Evolutionary conservation across 2,888 invertebrate species (phyloP).

Genomic region (Litoditis marina): DNA sequence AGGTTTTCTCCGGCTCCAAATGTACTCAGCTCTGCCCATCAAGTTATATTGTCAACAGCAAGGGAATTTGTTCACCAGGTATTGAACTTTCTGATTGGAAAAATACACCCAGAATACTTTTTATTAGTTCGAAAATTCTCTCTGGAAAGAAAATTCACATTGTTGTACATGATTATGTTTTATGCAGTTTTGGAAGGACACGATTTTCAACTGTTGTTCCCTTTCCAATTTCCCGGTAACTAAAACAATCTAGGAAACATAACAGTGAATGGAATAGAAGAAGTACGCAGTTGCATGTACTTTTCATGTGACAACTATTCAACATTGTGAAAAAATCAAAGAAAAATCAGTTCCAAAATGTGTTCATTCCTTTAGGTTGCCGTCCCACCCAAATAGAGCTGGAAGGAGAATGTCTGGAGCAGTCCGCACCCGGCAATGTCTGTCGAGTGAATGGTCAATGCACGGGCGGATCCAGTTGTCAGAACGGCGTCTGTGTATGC

Average conservation of each 20-base stretch:
- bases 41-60: conserved; percentile 38
- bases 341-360: not conserved
- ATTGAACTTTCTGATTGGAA: not conserved
- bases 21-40: conserved; percentile 44
- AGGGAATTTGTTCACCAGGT: conserved; percentile 57
- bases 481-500: conserved; percentile 34
- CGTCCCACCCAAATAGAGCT: conserved; percentile 55
- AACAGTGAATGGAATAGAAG: too few relatives aligned
- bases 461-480: conserved; percentile 54
- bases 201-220: too few relatives aligned
- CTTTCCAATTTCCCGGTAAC: not conserved
- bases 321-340: too few relatives aligned
- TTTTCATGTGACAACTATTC: too few relatives aligned
- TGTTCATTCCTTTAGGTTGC: conserved; percentile 34
- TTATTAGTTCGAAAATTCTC: too few relatives aligned
- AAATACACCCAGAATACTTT: not conserved
- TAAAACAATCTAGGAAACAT: too few relatives aligned
- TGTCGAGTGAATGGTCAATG: conserved; percentile 60
- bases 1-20: conserved; percentile 44
- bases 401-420: conserved; percentile 54
- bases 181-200: too few relatives aligned
- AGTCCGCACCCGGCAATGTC: conserved; percentile 48
- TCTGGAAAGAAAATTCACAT: too few relatives aligned
- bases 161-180: too few relatives aligned
- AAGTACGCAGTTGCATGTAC: too few relatives aligned